Evolutionary conservation across 2,888 invertebrate species (phyloP), one percentile per base, ranked within the genome.

Genomic region (Helobdella robusta): DNA sequence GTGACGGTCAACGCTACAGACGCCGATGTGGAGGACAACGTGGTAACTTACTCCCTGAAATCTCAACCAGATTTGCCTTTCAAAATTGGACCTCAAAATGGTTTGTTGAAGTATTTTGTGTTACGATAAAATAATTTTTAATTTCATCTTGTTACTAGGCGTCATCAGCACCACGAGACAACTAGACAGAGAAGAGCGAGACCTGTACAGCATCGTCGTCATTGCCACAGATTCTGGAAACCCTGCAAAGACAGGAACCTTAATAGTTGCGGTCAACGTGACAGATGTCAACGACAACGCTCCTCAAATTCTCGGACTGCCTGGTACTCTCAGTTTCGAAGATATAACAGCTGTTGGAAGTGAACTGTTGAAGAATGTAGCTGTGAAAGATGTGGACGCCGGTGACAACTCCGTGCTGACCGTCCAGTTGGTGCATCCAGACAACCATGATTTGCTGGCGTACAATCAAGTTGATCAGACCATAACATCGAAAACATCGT

Each of bases 281-380:
- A n/a, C 28, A 1, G 66, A 66, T 46, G 58, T 63, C 11, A 66
- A 66, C 32, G 66, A 66, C 50, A 66, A 66, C 36, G 54, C 62
- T n/a, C 66, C 66, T 11, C 32, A 23, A 8, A 52, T 66, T 35
- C 40, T 32, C 8, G 28, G 32, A 6, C 28, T 63, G 8, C 44
- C 48, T n/a, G 20, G 44, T n/a, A 11, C 20, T 18, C n/a, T 63
- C 2, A 23, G 25, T 20, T n/a, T 66, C 2, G 66, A 66, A 48
- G 40, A 46, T 11, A 54, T 25, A 20, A 36, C 32, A 30, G n/a
- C n/a, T n/a, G n/a, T n/a, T n/a, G n/a, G n/a, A n/a, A n/a, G n/a
- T n/a, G n/a, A n/a, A n/a, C n/a, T n/a, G n/a, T n/a, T n/a, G n/a
- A n/a, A n/a, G 4, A 36, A 36, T 40, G 34, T 66, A 25, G 34